Base-by-base conservation (phyloP, 1,140 invertebrate species). In the Hyles vespertilio region DNA sequence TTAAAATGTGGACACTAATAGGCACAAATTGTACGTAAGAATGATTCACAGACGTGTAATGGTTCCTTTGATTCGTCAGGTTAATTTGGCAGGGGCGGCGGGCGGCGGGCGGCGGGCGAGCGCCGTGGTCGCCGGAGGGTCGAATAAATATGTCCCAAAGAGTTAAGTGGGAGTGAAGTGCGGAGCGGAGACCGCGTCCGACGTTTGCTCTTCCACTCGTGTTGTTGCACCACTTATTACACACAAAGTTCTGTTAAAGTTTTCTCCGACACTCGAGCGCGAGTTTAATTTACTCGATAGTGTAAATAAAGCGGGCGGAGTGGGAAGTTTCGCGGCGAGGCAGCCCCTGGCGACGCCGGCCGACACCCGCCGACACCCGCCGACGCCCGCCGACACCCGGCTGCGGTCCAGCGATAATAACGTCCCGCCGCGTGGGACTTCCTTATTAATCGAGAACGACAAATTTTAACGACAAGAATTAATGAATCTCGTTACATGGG, bases 391-490 rank as follows among this genome's bases (percentile, higher is more conserved):
- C 69, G 69, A 64, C 79, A 64, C 72, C 59, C 66, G 71, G 59
- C 74, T 81, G 85, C 76, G 85, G 85, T 87, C 84, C 64, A 78
- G 74, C 79, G 82, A 83, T 85, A 88, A 87, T 88, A 88, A 88
- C 81, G 77, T 85, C 69, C 73, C 72, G 67, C 72, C 77, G 67
- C 70, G 72, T 72, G 74, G 83, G 84, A 78, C 80, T 81, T 83
- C 81, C 87, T 89, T 90, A 90, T 90, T 90, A 89, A 90, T 90
- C 82, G 89, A 84, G 87, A 89, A 89, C 87, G 86, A 89, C 89
- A 90, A 90, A 90, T 90, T 90, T 90, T 90, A 90, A 90, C 89
- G 88, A 90, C 89, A 90, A 87, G 83, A 89, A 90, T 89, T 90
- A 90, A 90, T 90, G 88, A 89, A 88, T 89, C 89, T 90, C 88